Evolutionary conservation across 2,797 vertebrate genomes (phyloP).

Genomic region (Oryzias dopingdopingensis): DNA sequence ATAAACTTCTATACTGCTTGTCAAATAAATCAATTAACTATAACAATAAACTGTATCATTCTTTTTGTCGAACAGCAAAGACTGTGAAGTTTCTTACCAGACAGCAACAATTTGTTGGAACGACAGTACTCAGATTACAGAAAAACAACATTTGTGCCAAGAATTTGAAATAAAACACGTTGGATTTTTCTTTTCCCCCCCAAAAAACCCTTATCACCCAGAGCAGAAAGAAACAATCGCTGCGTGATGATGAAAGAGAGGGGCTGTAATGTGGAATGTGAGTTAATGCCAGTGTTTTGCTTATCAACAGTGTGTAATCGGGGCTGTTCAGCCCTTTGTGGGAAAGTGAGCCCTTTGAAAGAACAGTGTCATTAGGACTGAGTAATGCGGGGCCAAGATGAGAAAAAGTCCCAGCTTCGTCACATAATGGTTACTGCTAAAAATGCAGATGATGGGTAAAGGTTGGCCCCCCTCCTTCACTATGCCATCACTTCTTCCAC

Average conservation of each 20-base stretch:
- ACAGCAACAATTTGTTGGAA: constrained; percentile 2
- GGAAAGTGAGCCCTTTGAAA: constrained; percentile 43
- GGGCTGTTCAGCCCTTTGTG: constrained; percentile 47
- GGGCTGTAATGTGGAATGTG: constrained; percentile 22
- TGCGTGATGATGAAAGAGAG: constrained; percentile 22
- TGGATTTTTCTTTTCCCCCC: background rate
- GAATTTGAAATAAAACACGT: constrained; percentile 1
- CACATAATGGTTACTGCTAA: constrained; percentile 53
- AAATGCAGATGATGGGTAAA: constrained; percentile 20
- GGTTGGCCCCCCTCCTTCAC: constrained; percentile 17
- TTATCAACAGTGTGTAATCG: constrained; percentile 60
- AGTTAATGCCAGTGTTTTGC: constrained; percentile 42
- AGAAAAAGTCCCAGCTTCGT: constrained; percentile 50
- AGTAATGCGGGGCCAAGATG: constrained; percentile 34
- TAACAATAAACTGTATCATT: background rate
- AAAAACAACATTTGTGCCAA: constrained; percentile 11
- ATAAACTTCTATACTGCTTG: constrained; percentile 1
- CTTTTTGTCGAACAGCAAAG: constrained; percentile 1
- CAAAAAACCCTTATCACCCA: constrained; percentile 9
- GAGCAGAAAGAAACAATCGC: constrained; percentile 16
- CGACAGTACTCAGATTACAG: constrained; percentile 1
- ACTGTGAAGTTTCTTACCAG: background rate
- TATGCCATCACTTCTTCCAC: constrained; percentile 22
- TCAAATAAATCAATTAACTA: constrained; percentile 5
- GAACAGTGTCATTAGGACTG: constrained; percentile 51